Percentiles rank a stretch among this genome's conserved stretches.
Conservation (phyloP, 1,140 invertebrate species). For the Drosophila watanabei region DNA sequence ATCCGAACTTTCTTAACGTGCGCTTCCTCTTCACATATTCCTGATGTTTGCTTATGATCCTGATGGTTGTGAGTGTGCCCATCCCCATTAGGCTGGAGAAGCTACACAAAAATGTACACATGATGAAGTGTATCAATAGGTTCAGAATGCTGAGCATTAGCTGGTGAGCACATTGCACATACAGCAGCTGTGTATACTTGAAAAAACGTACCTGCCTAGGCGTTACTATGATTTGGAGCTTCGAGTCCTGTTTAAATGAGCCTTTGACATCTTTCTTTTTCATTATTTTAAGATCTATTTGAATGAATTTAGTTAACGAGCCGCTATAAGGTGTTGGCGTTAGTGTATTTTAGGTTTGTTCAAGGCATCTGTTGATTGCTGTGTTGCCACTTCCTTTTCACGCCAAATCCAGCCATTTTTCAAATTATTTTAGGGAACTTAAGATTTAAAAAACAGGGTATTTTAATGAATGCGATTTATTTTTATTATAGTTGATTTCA, state of each 20-base stretch:
- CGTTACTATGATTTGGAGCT: too few species aligned
- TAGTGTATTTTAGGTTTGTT: background rate
- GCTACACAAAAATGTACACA: background rate
- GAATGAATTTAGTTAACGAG: slow-evolving; percentile 5
- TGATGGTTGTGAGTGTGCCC: background rate
- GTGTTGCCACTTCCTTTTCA: background rate
- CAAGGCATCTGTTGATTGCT: background rate
- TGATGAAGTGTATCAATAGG: background rate
- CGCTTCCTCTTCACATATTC: background rate
- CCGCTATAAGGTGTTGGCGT: slow-evolving; percentile 8
- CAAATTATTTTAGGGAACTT: background rate
- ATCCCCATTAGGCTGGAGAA: too few species aligned
- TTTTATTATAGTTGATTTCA: too few species aligned
- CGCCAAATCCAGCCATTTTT: background rate
- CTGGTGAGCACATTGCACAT: background rate
- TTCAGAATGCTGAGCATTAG: background rate
- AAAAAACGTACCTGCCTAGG: slow-evolving; percentile 3
- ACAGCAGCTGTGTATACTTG: too few species aligned
- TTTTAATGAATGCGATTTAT: too few species aligned
- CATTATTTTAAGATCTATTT: slow-evolving; percentile 12
- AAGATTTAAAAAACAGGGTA: too few species aligned
- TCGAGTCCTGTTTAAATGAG: too few species aligned
- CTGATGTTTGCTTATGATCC: background rate
- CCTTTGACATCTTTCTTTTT: background rate
- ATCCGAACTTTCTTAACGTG: background rate